Evolutionary conservation across 1,140 invertebrate species (phyloP).

Genomic region (Achroia grisella): DNA sequence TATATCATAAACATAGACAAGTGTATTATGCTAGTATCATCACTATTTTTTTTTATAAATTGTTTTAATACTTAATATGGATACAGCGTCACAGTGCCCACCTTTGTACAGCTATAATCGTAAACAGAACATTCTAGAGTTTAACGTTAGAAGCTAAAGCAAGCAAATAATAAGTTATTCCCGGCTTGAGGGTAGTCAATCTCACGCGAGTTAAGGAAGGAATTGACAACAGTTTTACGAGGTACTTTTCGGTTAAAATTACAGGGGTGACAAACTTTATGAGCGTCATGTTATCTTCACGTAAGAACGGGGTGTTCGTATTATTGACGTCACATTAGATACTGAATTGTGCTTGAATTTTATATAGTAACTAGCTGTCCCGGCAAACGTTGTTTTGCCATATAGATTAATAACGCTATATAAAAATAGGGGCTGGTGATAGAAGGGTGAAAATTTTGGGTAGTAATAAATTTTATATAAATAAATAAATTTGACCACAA

Average conservation of each 20-base stretch:
- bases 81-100: too few relatives aligned
- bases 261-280: conserved; percentile 33
- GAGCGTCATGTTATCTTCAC: conserved; percentile 13
- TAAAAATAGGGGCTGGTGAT: too few relatives aligned
- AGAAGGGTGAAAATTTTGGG: too few relatives aligned
- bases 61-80: too few relatives aligned
- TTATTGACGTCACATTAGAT: conserved; percentile 10
- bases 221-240: conserved; percentile 47
- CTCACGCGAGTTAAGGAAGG: conserved; percentile 31
- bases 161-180: not conserved
- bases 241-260: conserved; percentile 34
- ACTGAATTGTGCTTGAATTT: conserved; percentile 1
- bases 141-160: not conserved
- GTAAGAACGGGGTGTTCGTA: conserved; percentile 1
- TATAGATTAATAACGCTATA: too few relatives aligned
- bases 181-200: conserved; percentile 21
- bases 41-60: too few relatives aligned
- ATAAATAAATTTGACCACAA: too few relatives aligned
- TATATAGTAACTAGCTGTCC: too few relatives aligned
- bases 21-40: too few relatives aligned
- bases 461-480: too few relatives aligned
- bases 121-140: not conserved
- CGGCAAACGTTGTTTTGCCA: too few relatives aligned
- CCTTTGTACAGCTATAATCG: not conserved
- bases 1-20: too few relatives aligned